These are phyloP conservation scores for Molorchus minor DNA, from an alignment of 2,888 invertebrate genomes.

Conservation along the genomic window DNA sequence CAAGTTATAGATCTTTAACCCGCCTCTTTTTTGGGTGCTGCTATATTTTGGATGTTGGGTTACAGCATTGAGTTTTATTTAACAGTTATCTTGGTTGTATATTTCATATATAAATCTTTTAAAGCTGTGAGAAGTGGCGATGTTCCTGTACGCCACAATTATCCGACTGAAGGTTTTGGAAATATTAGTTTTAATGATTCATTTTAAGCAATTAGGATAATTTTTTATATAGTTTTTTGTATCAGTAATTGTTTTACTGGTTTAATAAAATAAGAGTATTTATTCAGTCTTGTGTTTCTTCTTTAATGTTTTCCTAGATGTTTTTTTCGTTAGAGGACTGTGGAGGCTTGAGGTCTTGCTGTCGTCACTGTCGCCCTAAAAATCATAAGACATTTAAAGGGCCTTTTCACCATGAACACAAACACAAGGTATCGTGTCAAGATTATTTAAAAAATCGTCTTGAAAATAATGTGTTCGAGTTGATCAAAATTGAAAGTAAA, in stretches of 20 bases:
- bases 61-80: slow-evolving; percentile 66
- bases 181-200: slow-evolving; percentile 57
- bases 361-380: slow-evolving; percentile 56
- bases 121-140: slow-evolving; percentile 59
- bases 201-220: slow-evolving; percentile 48
- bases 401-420: too few species aligned
- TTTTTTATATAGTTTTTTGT: slow-evolving; percentile 16
- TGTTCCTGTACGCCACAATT: slow-evolving; percentile 46
- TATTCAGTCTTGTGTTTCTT: slow-evolving; percentile 47
- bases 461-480: too few species aligned
- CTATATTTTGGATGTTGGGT: slow-evolving; percentile 66
- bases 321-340: slow-evolving; percentile 51
- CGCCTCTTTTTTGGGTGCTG: slow-evolving; percentile 66
- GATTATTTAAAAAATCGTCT: too few species aligned
- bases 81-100: slow-evolving; percentile 62
- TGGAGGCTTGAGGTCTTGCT: slow-evolving; percentile 40
- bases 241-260: background rate
- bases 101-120: slow-evolving; percentile 64
- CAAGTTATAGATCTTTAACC: slow-evolving; percentile 69
- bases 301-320: slow-evolving; percentile 61
- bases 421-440: too few species aligned
- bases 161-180: slow-evolving; percentile 54
- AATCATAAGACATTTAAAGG: too few species aligned
- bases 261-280: slow-evolving; percentile 5
- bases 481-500: too few species aligned